These are phyloP conservation scores for Hybos culiciformis DNA, from an alignment of 2,888 invertebrate species.

Conservation along the genomic window DNA sequence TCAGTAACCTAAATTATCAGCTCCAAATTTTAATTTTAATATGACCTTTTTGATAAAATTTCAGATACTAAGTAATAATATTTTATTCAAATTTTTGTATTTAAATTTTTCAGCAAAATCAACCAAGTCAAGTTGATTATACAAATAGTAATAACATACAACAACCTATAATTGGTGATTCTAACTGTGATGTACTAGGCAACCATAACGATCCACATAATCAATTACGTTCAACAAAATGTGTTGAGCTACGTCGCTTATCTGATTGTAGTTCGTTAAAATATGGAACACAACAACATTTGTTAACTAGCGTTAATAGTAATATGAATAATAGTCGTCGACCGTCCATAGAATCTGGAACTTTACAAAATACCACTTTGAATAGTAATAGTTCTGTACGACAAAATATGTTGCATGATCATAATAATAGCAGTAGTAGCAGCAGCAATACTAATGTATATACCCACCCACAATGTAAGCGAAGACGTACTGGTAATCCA, in stretches of 20 bases:
- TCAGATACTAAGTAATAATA: no score
- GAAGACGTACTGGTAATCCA: slow-evolving; percentile 36
- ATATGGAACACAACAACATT: slow-evolving; percentile 15
- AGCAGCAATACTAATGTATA: slow-evolving; percentile 19
- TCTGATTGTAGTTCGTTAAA: slow-evolving; percentile 34
- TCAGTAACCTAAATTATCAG: no score
- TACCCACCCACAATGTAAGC: slow-evolving; percentile 33
- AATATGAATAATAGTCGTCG: slow-evolving; percentile 29
- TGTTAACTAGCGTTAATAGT: slow-evolving; percentile 10
- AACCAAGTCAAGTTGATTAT: slow-evolving; percentile 9
- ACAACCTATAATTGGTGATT: slow-evolving; percentile 23
- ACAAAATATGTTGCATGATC: slow-evolving; percentile 16
- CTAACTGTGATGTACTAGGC: slow-evolving; percentile 36
- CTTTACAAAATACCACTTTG: slow-evolving; percentile 15
- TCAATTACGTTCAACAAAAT: no score
- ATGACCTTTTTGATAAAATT: no score
- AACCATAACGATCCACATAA: slow-evolving; percentile 21
- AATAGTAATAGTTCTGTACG: slow-evolving; percentile 13
- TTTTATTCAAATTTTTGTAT: no score
- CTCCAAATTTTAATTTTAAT: no score
- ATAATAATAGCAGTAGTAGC: slow-evolving; percentile 22
- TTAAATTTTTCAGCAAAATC: slow-evolving; percentile 5
- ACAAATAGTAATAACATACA: slow-evolving; percentile 19
- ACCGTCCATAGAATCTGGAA: slow-evolving; percentile 39
- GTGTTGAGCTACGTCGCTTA: slow-evolving; percentile 39